Percentiles rank a stretch among this genome's conserved stretches.
phyloP scores from a whole-genome alignment of 2,797 vertebrate species.

The Tapirus indicus region DNA sequence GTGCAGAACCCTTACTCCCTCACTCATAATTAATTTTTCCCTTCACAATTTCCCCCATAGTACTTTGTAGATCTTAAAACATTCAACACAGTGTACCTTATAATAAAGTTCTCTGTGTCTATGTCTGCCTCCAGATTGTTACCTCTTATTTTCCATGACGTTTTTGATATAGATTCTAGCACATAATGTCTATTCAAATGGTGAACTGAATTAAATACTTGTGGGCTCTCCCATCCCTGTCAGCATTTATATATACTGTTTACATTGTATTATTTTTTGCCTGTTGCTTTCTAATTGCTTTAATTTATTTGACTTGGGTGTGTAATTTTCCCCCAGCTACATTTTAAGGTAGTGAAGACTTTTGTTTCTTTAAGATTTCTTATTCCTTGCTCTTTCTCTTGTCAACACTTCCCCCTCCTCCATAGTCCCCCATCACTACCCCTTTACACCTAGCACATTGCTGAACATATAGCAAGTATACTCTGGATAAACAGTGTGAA shows the following conservation, averaged over 20 bases:
- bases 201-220: neutral
- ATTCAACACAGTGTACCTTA: neutral
- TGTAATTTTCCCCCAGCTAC: neutral
- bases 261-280: neutral
- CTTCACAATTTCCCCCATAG: neutral
- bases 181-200: slow-evolving; percentile 29
- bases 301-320: neutral
- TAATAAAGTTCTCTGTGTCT: neutral
- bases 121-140: neutral
- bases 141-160: neutral
- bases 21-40: neutral
- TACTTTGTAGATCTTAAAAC: slow-evolving; percentile 32
- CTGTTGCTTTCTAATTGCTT: neutral
- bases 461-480: neutral
- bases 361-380: neutral
- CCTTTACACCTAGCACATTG: neutral
- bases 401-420: neutral
- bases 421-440: neutral
- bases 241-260: neutral
- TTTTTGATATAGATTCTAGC: neutral
- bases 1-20: neutral
- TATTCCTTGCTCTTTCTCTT: slow-evolving; percentile 6
- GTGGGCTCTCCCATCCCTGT: neutral
- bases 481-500: neutral
- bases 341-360: neutral